Percentiles rank a stretch among this genome's conserved stretches.
These are phyloP conservation scores for Yponomeuta evonymella DNA, from an alignment of 2,888 invertebrate genomes.

Conservation along the genomic window DNA sequence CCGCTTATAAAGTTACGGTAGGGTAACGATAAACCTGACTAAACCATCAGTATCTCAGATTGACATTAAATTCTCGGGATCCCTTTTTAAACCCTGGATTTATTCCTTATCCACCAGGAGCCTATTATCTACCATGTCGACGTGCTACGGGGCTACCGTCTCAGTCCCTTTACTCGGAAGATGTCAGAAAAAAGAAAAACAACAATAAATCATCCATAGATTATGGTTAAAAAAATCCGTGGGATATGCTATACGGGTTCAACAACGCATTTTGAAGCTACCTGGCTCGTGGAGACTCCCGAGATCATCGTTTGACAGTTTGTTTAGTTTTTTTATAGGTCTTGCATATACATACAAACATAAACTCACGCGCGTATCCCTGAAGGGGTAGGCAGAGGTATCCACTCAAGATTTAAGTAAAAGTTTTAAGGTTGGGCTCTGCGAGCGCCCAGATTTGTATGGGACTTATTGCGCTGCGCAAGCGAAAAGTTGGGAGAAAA, in stretches of 20 bases:
- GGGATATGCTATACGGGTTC: conserved; percentile 52
- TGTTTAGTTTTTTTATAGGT: no score
- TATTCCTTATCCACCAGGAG: background rate
- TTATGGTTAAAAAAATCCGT: conserved; percentile 33
- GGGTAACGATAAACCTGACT: no score
- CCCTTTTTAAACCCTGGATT: background rate
- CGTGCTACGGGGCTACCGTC: conserved; percentile 38
- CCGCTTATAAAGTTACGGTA: no score
- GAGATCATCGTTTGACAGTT: no score
- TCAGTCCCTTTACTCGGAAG: conserved; percentile 20
- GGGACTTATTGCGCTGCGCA: no score
- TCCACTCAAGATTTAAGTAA: no score
- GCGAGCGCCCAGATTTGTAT: no score
- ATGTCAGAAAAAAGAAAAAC: conserved; percentile 29
- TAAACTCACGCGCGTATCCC: no score
- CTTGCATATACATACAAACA: no score
- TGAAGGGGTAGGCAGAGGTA: no score
- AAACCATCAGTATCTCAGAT: background rate
- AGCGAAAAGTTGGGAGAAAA: no score
- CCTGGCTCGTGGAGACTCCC: conserved; percentile 32
- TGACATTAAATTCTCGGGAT: background rate
- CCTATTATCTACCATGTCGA: conserved; percentile 35
- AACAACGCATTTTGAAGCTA: conserved; percentile 50
- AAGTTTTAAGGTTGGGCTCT: no score
- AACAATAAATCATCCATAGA: conserved; percentile 43